These are phyloP conservation scores for Agrochola lota DNA, from an alignment of 2,888 invertebrate species.

Conservation along the genomic window DNA sequence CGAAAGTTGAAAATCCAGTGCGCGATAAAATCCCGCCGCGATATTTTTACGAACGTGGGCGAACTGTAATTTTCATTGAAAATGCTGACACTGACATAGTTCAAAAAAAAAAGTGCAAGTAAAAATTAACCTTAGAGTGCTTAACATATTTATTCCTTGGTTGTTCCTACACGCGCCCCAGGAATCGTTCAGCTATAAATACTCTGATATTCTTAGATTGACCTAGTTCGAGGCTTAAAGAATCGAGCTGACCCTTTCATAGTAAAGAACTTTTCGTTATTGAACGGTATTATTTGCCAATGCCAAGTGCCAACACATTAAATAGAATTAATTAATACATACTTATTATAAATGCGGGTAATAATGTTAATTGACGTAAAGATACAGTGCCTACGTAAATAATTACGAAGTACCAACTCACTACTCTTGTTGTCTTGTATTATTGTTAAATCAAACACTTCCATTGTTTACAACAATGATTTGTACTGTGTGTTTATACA, in stretches of 20 bases:
- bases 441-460: neutral
- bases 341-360: conserved; percentile 10
- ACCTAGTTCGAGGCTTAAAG: conserved; percentile 2
- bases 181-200: conserved; percentile 16
- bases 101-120: neutral
- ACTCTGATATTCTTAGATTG: conserved; percentile 17
- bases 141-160: neutral
- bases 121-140: neutral
- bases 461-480: conserved; percentile 9
- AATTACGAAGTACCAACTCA: neutral
- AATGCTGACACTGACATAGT: neutral
- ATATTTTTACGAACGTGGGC: too few relatives aligned
- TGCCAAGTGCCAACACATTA: neutral
- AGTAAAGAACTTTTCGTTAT: neutral
- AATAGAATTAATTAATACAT: neutral
- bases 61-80: neutral
- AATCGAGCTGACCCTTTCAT: conserved; percentile 3
- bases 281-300: conserved; percentile 3
- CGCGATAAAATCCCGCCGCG: too few relatives aligned
- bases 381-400: conserved; percentile 13
- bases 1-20: too few relatives aligned
- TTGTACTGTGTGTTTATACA: neutral
- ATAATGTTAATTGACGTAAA: conserved; percentile 22
- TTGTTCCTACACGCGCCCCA: neutral
- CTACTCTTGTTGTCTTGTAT: neutral